Conservation (phyloP, 2,888 invertebrate species). For the Gnatocerus cornutus region DNA sequence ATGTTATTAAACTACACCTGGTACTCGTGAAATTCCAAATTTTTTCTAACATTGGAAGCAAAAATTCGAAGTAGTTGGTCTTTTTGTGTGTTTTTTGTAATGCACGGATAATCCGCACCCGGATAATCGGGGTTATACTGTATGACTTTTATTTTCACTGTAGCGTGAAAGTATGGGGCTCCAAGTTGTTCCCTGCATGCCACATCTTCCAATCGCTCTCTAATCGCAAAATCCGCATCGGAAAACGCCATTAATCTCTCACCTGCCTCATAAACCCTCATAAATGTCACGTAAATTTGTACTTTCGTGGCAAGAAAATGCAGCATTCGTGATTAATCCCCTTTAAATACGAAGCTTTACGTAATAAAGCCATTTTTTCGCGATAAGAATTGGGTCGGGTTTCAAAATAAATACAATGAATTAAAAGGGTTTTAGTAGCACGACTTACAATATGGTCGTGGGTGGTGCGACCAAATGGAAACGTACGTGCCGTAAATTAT, state of each 20-base stretch:
- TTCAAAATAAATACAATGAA: conserved; percentile 19
- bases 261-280: conserved; percentile 23
- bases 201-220: background rate
- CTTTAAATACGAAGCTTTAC: conserved; percentile 33
- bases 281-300: conserved; percentile 41
- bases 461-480: conserved; percentile 14
- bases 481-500: conserved; percentile 20
- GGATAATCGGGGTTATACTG: too few species aligned
- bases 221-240: conserved; percentile 1
- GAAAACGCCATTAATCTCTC: conserved; percentile 28
- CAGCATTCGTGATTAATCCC: conserved; percentile 31
- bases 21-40: too few species aligned
- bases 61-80: too few species aligned
- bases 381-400: conserved; percentile 20
- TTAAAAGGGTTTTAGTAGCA: conserved; percentile 11
- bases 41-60: too few species aligned
- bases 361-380: conserved; percentile 36
- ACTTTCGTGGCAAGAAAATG: conserved; percentile 18
- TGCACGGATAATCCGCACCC: too few species aligned
- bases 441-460: conserved; percentile 8
- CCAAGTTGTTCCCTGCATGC: conserved; percentile 5
- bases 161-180: background rate
- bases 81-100: too few species aligned
- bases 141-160: too few species aligned
- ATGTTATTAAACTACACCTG: too few species aligned